Conservation (phyloP, 2,113 vertebrate species). For the Hemichromis elongatus region DNA sequence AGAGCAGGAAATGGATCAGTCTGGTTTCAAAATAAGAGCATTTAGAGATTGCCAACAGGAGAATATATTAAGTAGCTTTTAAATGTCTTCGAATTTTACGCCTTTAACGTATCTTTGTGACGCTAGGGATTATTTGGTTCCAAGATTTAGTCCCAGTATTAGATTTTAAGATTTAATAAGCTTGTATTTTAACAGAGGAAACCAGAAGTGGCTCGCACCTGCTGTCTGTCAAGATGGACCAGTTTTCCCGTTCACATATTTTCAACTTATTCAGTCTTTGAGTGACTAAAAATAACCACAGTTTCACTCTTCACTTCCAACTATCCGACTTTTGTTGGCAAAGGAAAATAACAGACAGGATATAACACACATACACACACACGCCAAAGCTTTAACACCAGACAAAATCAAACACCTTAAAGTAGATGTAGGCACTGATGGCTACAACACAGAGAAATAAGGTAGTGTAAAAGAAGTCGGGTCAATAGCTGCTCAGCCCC, state of each 20-base stretch:
- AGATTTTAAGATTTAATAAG: neutral
- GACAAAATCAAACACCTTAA: neutral
- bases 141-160: neutral
- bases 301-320: neutral
- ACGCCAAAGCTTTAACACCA: neutral
- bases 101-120: neutral
- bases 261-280: neutral
- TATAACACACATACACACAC: fast-evolving
- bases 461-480: neutral
- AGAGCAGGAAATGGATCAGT: neutral
- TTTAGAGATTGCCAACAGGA: fast-evolving
- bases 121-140: neutral
- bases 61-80: neutral
- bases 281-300: neutral
- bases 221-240: neutral
- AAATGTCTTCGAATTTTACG: neutral
- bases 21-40: neutral
- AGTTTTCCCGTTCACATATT: neutral
- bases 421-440: neutral
- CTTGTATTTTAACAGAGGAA: constrained; percentile 15
- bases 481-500: neutral
- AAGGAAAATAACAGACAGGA: neutral
- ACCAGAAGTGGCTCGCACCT: neutral
- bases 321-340: neutral
- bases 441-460: neutral